These are phyloP conservation scores for Danionella cerebrum DNA, from an alignment of 2,113 vertebrate species.

Conservation along the genomic window DNA sequence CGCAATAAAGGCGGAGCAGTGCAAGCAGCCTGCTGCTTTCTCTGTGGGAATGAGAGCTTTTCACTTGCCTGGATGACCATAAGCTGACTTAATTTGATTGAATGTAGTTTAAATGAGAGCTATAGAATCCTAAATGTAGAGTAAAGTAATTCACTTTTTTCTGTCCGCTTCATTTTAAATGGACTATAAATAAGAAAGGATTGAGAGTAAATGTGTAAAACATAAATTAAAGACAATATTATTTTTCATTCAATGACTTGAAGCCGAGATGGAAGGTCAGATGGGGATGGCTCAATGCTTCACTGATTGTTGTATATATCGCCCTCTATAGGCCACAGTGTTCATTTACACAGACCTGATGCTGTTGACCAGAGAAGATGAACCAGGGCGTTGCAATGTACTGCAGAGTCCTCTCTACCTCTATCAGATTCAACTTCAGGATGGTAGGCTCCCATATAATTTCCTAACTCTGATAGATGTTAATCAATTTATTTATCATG, in stretches of 20 bases:
- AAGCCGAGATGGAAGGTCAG: constrained; percentile 4
- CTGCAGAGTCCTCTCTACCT: constrained; percentile 86
- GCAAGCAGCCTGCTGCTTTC: neutral
- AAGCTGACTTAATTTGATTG: neutral
- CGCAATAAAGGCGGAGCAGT: constrained; percentile 1
- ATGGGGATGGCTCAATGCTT: neutral
- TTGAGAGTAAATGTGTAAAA: too few species aligned
- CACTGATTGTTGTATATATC: constrained; percentile 15
- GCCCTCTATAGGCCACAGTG: constrained; percentile 72
- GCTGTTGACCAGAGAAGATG: constrained; percentile 84
- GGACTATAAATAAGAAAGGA: neutral
- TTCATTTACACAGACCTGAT: constrained; percentile 84
- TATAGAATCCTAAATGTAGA: too few species aligned
- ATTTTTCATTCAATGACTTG: neutral
- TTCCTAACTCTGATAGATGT: neutral
- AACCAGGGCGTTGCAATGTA: constrained; percentile 75
- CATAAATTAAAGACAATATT: neutral
- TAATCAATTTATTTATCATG: too few species aligned
- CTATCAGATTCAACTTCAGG: constrained; percentile 74
- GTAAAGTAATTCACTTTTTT: too few species aligned
- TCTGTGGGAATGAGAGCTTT: constrained; percentile 27
- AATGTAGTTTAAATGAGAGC: neutral
- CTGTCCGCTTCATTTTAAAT: neutral
- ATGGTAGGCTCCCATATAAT: constrained; percentile 61
- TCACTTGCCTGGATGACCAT: neutral